Evolutionary conservation across 2,113 vertebrate species (phyloP), one percentile per base, ranked within the genome.

Genomic region (Corythoichthys intestinalis): DNA sequence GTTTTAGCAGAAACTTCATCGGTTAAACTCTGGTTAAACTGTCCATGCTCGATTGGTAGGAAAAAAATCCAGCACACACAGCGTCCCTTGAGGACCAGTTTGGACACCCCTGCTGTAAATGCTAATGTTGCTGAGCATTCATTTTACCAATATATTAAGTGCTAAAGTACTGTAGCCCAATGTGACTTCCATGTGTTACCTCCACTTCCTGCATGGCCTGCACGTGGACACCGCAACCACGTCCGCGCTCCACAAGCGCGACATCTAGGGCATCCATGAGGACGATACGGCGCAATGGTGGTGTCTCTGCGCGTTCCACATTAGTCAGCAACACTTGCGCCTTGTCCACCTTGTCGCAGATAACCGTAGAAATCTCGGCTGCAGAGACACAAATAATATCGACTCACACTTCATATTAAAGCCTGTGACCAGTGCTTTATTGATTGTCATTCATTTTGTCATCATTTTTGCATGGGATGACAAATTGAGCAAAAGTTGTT

Each of bases 281-380:
- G 87, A 99, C 91, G 75, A 99, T 93, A 68, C 89, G 91, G 69
- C 86, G 92, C 77, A 99, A 89, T 47, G 92, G 92, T 0, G 93
- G 92, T 0, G 93, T 98, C 74, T 95, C 93, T 66, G 80, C 90
- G 73, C 87, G 92, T 88, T 98, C 94, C 86, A 98, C 93, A 0
- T 98, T 95, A 35, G 92, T 94, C 41, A 99, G 83, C 28, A 99
- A 94, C 47, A 93, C 87, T 66, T 78, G 80, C 17, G 95, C 97
- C 80, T 98, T 99, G 66, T 96, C 94, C 0, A 90, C 86, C 61
- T 95, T 97, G 84, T 99, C 97, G 59, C 96, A 98, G 37, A 99
- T 94, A 65, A 98, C 96, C 0, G 93, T 98, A 83, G 94, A 93
- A 78, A 99, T 97, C 74, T 98, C 95, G 37, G 96, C 97, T 99